Conservation (phyloP, 2,888 invertebrate genomes). For the Atherix ibis region DNA sequence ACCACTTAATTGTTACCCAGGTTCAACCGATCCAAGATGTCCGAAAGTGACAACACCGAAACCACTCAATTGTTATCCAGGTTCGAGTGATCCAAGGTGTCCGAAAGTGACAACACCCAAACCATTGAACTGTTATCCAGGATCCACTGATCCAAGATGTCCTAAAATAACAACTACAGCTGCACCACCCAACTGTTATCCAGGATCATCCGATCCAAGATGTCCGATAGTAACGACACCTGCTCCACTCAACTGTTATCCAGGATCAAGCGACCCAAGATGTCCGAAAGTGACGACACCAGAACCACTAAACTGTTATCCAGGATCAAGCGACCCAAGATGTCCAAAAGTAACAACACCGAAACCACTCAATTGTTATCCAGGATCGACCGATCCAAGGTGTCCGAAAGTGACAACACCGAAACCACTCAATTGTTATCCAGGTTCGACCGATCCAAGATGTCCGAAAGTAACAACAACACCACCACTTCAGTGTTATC, state of each 20-base stretch:
- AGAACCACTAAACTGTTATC: slow-evolving; percentile 12
- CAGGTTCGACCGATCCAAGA: slow-evolving; percentile 23
- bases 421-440: slow-evolving; percentile 28
- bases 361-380: slow-evolving; percentile 18
- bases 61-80: slow-evolving; percentile 21
- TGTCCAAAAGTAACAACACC: slow-evolving; percentile 17
- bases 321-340: slow-evolving; percentile 17
- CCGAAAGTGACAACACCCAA: slow-evolving; percentile 17
- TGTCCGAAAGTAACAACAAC: slow-evolving; percentile 17
- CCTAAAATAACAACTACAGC: slow-evolving; percentile 16
- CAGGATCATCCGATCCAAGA: slow-evolving; percentile 19
- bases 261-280: slow-evolving; percentile 21
- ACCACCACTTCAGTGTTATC: slow-evolving; percentile 23
- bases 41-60: slow-evolving; percentile 25
- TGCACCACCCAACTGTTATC: slow-evolving; percentile 17
- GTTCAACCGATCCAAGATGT: slow-evolving; percentile 22
- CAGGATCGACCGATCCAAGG: slow-evolving; percentile 20
- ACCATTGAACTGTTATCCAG: slow-evolving; percentile 16
- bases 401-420: slow-evolving; percentile 13
- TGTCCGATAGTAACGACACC: slow-evolving; percentile 18
- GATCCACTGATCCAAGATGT: slow-evolving; percentile 23
- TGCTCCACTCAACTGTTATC: slow-evolving; percentile 16
- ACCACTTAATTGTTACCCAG: slow-evolving; percentile 21
- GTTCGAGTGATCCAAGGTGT: slow-evolving; percentile 23
- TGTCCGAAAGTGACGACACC: slow-evolving; percentile 14